Base-by-base conservation (phyloP, 2,113 vertebrate genomes). In the Heterotis niloticus region DNA sequence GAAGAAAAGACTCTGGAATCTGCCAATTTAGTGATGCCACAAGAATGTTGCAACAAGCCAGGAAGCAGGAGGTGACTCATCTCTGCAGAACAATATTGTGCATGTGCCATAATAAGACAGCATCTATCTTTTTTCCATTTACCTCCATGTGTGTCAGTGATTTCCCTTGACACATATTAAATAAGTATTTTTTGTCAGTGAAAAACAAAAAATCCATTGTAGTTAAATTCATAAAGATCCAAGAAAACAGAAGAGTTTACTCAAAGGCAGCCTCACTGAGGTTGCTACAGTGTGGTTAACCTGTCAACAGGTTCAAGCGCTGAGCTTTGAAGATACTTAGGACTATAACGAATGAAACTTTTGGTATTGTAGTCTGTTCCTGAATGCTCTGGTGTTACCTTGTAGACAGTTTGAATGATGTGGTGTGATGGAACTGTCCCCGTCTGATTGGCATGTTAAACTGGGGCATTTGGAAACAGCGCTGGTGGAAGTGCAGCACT, bases 161-260 rank as follows among this genome's bases (percentile, higher is more conserved):
- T 82, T 83, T 82, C 65, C 83, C 80, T 64, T 70, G 81, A 82
- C 74, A 76, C 65, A 80, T 80, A 78, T 57, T 68, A 76, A 75
- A n/a, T 16, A 71, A 83, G 72, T 16, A 51, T 70, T 51, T 70
- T 51, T 70, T 44, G 34, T 44, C 34, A 44, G 77, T 77, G 51
- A 20, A 64, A 51, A 75, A 64, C 44, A 77, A 80, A 81, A 70
- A 18, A 64, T 56, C 52, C 23, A 24, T 16, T 5, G 10, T 34
- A 52, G 28, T 82, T 84, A 78, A 80, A 84, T 83, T 81, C 79
- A 83, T 80, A 78, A 81, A 28, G 67, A 44, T 75, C 11, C 17
- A 24, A 24, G 17, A 68, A 26, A 56, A 56, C 34, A 0, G 1
- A 57, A 73, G 4, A 13, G n/a, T 17, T 26, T 73, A 26, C 16